A percentile compares a stretch with the other conserved stretches of the same genome.
Conservation (phyloP, 2,888 invertebrate genomes). For the Parthenolecanium corni region DNA sequence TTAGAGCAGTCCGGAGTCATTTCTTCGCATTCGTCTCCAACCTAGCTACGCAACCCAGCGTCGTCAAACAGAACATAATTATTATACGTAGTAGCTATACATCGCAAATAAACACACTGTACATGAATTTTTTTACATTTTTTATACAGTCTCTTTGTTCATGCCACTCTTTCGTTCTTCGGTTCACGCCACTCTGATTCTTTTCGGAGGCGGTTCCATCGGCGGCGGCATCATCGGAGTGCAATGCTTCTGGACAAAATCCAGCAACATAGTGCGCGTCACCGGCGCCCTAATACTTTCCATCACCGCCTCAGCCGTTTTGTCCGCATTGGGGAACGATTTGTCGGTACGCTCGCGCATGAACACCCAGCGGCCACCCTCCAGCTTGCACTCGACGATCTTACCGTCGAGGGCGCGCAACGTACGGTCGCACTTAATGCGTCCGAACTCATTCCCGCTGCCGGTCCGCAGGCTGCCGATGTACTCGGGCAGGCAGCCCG, state of each 20-base stretch:
- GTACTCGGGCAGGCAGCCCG: slow-evolving; percentile 48
- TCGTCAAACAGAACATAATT: no score
- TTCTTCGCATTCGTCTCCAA: no score
- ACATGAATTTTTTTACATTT: no score
- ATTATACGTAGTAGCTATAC: no score
- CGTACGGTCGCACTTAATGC: slow-evolving; percentile 60
- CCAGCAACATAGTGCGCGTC: slow-evolving; percentile 65
- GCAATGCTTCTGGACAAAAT: slow-evolving; percentile 46
- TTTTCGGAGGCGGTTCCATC: slow-evolving; percentile 3
- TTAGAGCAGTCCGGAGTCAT: no score
- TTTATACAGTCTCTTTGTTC: no score
- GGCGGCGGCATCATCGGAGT: slow-evolving; percentile 19
- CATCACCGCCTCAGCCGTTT: slow-evolving; percentile 76
- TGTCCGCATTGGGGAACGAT: slow-evolving; percentile 79
- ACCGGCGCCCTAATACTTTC: slow-evolving; percentile 73
- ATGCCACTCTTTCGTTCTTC: no score
- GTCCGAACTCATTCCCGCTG: slow-evolving; percentile 39
- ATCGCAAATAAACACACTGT: no score
- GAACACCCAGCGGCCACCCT: slow-evolving; percentile 73
- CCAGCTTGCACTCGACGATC: slow-evolving; percentile 88
- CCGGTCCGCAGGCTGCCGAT: slow-evolving; percentile 16
- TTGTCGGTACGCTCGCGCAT: slow-evolving; percentile 96
- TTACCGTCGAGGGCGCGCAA: slow-evolving; percentile 73
- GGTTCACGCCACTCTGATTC: no score
- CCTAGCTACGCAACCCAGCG: no score